Evolutionary conservation across 2,113 vertebrate species (phyloP).

Genomic region (Oryzias melastigma): DNA sequence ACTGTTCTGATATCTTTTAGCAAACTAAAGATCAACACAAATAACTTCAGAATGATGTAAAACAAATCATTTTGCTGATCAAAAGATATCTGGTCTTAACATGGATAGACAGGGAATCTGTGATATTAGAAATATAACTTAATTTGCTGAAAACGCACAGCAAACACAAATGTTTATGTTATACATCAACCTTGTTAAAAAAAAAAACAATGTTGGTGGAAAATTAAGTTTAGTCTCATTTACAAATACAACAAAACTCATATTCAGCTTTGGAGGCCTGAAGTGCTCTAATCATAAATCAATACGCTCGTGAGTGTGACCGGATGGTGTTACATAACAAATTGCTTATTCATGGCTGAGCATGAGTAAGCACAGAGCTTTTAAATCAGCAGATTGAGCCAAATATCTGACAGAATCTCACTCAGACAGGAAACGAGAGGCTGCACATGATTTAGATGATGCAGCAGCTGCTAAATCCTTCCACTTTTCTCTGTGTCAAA

Average conservation of each 20-base stretch:
- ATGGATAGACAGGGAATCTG: too few relatives aligned
- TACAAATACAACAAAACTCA: not conserved
- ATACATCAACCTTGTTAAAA: too few relatives aligned
- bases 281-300: constrained; percentile 41
- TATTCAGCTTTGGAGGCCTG: not conserved
- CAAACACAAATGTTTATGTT: too few relatives aligned
- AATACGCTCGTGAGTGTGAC: constrained; percentile 59
- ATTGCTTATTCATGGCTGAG: constrained; percentile 46
- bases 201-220: too few relatives aligned
- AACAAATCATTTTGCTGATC: too few relatives aligned
- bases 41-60: too few relatives aligned
- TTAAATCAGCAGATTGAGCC: constrained; percentile 46
- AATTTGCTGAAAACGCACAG: too few relatives aligned
- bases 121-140: too few relatives aligned
- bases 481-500: not conserved
- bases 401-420: constrained; percentile 28
- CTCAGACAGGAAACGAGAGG: constrained; percentile 7
- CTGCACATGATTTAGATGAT: constrained; percentile 27
- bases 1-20: too few relatives aligned
- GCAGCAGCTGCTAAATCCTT: constrained; percentile 10
- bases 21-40: too few relatives aligned
- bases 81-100: too few relatives aligned
- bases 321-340: constrained; percentile 51
- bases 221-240: not conserved
- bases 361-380: constrained; percentile 23